These are phyloP conservation scores for Luffia ferchaultella DNA, from an alignment of 2,888 invertebrate genomes.

Conservation along the genomic window DNA sequence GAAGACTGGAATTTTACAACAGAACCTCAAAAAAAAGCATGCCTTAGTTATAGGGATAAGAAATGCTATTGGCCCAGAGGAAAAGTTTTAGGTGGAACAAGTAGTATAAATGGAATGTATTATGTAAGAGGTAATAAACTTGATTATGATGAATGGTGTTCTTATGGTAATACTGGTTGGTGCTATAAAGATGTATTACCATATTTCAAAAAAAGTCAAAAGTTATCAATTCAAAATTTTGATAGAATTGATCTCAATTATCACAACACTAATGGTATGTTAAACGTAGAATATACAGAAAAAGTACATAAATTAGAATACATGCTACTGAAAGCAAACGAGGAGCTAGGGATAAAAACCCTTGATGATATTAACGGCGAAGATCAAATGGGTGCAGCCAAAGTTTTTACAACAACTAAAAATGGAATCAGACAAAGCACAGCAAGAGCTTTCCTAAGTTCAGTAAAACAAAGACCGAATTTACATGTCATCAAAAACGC, in stretches of 20 bases:
- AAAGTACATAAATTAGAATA: conserved; percentile 29
- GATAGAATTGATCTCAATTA: conserved; percentile 21
- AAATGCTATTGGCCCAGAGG: conserved; percentile 9
- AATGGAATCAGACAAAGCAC: conserved; percentile 54
- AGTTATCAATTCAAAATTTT: conserved; percentile 22
- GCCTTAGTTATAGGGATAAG: conserved; percentile 4
- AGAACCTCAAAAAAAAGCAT: conserved; percentile 7
- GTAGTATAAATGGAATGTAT: conserved; percentile 52
- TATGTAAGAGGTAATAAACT: conserved; percentile 54
- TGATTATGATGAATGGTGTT: conserved; percentile 55
- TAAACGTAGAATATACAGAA: conserved; percentile 34
- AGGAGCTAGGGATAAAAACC: conserved; percentile 45
- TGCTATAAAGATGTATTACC: conserved; percentile 42
- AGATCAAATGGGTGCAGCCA: conserved; percentile 51
- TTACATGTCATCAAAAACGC: conserved; percentile 43
- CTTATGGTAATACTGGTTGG: conserved; percentile 52
- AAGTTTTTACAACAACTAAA: conserved; percentile 52
- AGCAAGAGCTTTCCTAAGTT: conserved; percentile 51
- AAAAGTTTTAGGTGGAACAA: conserved; percentile 44
- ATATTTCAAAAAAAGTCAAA: conserved; percentile 58
- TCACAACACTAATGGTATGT: conserved; percentile 41
- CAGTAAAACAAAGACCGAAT: conserved; percentile 41
- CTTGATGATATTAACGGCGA: conserved; percentile 53
- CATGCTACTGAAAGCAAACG: conserved; percentile 44
- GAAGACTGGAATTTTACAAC: conserved; percentile 11